These are phyloP conservation scores for Eulemur rufifrons DNA, from an alignment of 2,113 vertebrate species.

Conservation along the genomic window DNA sequence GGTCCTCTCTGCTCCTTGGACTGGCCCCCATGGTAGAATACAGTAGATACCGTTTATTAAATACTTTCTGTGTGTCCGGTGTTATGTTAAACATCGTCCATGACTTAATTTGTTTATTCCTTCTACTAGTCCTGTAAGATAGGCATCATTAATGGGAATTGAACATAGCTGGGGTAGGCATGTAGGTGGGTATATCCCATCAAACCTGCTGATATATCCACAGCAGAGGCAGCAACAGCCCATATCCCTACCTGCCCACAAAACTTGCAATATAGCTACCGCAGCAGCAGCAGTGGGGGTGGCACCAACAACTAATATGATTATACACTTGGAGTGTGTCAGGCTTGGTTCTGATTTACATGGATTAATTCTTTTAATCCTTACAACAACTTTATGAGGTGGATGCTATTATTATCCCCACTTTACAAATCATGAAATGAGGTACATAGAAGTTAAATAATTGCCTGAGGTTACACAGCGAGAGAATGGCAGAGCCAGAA, in stretches of 20 bases:
- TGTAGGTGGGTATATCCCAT: background rate
- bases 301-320: background rate
- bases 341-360: constrained; percentile 29
- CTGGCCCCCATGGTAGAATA: background rate
- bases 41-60: background rate
- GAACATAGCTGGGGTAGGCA: background rate
- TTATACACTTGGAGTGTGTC: background rate
- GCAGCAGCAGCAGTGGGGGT: background rate
- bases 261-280: background rate
- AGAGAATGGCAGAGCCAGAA: constrained; percentile 19
- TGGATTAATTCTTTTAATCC: constrained; percentile 40
- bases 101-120: background rate
- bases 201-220: background rate
- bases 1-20: background rate
- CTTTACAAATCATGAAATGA: constrained; percentile 40
- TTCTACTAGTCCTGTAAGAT: background rate
- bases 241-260: background rate
- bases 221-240: background rate
- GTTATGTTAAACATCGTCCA: background rate
- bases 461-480: background rate
- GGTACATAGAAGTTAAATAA: background rate
- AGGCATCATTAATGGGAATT: background rate
- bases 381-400: constrained; percentile 51
- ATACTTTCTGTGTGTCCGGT: background rate
- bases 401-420: background rate